Evolutionary conservation across 2,797 vertebrate genomes (phyloP).

Genomic region (Syndactyla subalaris): DNA sequence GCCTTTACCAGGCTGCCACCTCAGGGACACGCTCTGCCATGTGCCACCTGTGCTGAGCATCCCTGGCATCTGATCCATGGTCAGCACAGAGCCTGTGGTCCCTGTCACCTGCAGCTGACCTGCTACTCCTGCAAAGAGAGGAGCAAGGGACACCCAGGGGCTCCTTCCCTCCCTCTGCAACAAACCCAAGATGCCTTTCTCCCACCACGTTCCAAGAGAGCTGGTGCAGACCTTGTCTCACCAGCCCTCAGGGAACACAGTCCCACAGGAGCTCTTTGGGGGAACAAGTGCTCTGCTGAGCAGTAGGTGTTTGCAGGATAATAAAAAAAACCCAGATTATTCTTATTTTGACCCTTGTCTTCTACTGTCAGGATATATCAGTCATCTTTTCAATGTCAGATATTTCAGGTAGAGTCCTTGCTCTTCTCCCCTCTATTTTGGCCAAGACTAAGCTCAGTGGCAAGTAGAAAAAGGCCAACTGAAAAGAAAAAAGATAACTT

Average conservation of each 20-base stretch:
- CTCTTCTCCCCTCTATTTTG: not conserved
- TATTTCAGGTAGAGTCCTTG: not conserved
- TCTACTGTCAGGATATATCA: not conserved
- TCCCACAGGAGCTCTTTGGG: not conserved
- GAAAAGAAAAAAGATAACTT: not conserved
- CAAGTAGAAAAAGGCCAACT: not conserved
- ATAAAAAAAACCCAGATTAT: not conserved
- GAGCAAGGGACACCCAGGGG: not conserved
- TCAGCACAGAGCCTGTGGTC: fast-evolving
- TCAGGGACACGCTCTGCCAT: not conserved
- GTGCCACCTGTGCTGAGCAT: not conserved
- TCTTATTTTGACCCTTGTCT: not conserved
- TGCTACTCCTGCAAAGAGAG: not conserved
- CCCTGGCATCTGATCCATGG: not conserved
- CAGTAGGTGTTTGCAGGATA: not conserved
- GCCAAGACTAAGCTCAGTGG: not conserved
- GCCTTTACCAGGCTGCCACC: not conserved
- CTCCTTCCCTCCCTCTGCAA: not conserved
- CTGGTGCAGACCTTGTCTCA: not conserved
- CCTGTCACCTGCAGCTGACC: not conserved
- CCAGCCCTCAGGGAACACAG: not conserved
- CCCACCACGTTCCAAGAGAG: not conserved
- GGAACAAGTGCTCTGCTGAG: not conserved
- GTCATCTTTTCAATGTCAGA: not conserved
- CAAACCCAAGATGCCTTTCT: not conserved